Base-by-base conservation (phyloP, 2,113 vertebrate genomes). In the Phylloscopus trochiloides region DNA sequence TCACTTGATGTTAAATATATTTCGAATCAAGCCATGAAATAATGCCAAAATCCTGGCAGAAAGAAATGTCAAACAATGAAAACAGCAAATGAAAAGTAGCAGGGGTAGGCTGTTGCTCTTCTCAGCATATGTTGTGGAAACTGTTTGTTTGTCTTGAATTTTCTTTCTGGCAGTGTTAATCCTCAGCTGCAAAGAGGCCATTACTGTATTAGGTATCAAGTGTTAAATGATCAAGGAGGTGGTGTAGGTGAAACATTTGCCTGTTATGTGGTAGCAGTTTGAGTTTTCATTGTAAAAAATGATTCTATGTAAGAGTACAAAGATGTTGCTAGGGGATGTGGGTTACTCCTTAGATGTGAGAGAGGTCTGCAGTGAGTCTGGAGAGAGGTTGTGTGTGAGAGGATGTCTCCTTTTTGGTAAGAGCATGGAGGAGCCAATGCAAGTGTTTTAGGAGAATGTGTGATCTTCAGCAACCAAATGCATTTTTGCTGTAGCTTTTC, bases 31-130 rank as follows among this genome's bases (percentile, higher is more conserved):
- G 36, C 45, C 77, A 61, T 96, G 94, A 97, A 96, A 87, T 72
- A 67, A 61, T 32, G 91, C 94, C 95, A 97, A 89, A 94, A 78
- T 89, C 73, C 45, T 86, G 80, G 76, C 94, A 97, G 80, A 89
- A 89, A 91, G 94, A 95, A 88, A 73, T 81, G 92, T 89, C 80
- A 91, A 95, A 96, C 91, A 96, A 94, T 91, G 89, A 94, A 92
- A 94, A 86, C 45, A 92, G 73, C 92, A 91, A 92, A 88, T 88
- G 90, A 90, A 71, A 86, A 94, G 91, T 88, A 92, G 76, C 94
- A 94, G 91, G 91, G 72, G 7, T 71, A 94, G 59, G 55, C 76
- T 86, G 61, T 89, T 95, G 86, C 82, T 91, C 84, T 95, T 94
- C 81, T 67, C 92, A 89, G 76, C 68, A 10, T 91, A 48, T 96